Evolutionary conservation across 2,113 vertebrate species (phyloP).

Genomic region (Lycocorax pyrrhopterus): DNA sequence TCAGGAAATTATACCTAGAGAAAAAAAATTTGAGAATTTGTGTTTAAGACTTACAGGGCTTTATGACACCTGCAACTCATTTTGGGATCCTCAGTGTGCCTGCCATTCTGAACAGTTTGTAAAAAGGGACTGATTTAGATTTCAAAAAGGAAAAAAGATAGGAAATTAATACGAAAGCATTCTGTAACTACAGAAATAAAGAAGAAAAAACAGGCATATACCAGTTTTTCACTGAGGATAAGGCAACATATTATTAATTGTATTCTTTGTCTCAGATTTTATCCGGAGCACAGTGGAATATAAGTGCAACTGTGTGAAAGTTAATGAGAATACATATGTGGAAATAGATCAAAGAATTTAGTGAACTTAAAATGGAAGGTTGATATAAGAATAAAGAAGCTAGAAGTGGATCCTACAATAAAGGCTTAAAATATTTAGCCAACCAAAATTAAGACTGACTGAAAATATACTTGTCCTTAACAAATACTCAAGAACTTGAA

Average conservation of each 20-base stretch:
- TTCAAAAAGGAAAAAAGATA: neutral
- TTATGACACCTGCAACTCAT: neutral
- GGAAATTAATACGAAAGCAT: neutral
- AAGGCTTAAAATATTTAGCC: neutral
- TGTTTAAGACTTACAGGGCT: neutral
- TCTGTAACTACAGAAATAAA: neutral
- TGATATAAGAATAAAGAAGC: neutral
- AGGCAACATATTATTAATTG: neutral
- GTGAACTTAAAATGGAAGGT: neutral
- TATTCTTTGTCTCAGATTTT: neutral
- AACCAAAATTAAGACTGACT: neutral
- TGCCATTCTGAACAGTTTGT: neutral
- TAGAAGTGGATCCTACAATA: neutral
- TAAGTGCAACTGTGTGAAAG: neutral
- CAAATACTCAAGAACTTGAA: neutral
- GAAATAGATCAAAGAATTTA: neutral
- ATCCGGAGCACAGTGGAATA: neutral
- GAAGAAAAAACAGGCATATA: neutral
- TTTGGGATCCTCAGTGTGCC: neutral
- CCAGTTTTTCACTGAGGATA: neutral
- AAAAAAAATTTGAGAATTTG: neutral
- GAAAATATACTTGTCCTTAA: neutral
- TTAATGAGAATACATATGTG: neutral
- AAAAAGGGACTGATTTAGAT: neutral
- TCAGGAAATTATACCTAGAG: neutral